Conservation (phyloP, 2,888 invertebrate genomes). For the Lobophora halterata region DNA sequence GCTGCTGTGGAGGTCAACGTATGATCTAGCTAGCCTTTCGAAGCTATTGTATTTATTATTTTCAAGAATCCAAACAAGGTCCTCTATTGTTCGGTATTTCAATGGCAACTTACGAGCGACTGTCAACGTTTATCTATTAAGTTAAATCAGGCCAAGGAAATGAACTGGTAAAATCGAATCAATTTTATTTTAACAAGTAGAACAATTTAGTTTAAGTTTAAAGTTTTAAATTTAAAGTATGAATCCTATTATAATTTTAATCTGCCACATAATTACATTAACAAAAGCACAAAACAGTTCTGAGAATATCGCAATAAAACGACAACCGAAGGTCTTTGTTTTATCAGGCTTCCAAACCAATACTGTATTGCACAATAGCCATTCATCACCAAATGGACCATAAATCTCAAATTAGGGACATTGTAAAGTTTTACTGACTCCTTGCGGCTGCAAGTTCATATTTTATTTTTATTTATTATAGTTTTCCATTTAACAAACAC, state of each 20-base stretch:
- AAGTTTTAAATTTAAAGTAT: too few relatives aligned
- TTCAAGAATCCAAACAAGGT: constrained; percentile 32
- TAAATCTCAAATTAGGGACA: constrained; percentile 67
- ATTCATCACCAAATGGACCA: constrained; percentile 54
- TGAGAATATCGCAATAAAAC: background rate
- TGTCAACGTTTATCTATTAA: constrained; percentile 15
- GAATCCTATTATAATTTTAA: too few relatives aligned
- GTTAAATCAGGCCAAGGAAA: constrained; percentile 2
- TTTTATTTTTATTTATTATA: constrained; percentile 47
- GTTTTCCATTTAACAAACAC: constrained; percentile 3
- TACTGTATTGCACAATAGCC: constrained; percentile 63
- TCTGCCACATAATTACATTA: too few relatives aligned
- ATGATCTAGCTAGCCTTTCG: constrained; percentile 52
- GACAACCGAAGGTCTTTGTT: constrained; percentile 7
- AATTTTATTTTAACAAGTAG: too few relatives aligned
- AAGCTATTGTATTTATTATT: constrained; percentile 36
- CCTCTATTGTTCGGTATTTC: constrained; percentile 21
- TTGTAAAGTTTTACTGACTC: constrained; percentile 71
- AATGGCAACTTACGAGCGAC: constrained; percentile 15
- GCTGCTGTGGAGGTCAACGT: constrained; percentile 64
- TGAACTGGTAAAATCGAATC: background rate
- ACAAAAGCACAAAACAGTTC: too few relatives aligned
- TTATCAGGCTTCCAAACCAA: constrained; percentile 31
- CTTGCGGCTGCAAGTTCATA: constrained; percentile 45
- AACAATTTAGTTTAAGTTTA: too few relatives aligned